Evolutionary conservation across 2,113 vertebrate species (phyloP).

Genomic region (Nannospalax galili): DNA sequence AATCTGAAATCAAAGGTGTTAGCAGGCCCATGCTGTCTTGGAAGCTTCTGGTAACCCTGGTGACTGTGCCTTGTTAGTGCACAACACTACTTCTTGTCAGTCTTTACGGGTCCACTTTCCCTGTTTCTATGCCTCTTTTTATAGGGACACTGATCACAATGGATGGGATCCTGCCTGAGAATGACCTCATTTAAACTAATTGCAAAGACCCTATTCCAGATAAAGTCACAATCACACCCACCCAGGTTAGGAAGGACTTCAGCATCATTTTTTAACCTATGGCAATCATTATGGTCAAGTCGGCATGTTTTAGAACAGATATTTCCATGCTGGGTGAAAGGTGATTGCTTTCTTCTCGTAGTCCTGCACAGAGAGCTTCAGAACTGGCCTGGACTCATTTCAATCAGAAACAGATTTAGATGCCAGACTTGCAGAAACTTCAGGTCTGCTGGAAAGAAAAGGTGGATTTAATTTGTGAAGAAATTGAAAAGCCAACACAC

Average conservation of each 20-base stretch:
- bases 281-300: not conserved
- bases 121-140: not conserved
- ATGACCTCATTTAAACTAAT: not conserved
- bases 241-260: not conserved
- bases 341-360: not conserved
- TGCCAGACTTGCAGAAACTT: not conserved
- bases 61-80: not conserved
- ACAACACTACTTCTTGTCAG: not conserved
- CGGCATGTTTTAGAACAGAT: not conserved
- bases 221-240: not conserved
- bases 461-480: not conserved
- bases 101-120: not conserved
- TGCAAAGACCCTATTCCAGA: not conserved
- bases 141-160: not conserved
- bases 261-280: not conserved
- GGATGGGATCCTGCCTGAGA: not conserved
- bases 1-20: not conserved
- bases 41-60: not conserved
- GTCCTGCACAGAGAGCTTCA: slow-evolving; percentile 3
- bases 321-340: not conserved
- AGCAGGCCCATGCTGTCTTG: not conserved
- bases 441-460: not conserved
- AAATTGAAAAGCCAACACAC: not conserved
- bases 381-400: not conserved
- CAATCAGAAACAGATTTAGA: not conserved